Evolutionary conservation across 1,140 invertebrate genomes (phyloP).

Genomic region (Schlechtendalia chinensis): DNA sequence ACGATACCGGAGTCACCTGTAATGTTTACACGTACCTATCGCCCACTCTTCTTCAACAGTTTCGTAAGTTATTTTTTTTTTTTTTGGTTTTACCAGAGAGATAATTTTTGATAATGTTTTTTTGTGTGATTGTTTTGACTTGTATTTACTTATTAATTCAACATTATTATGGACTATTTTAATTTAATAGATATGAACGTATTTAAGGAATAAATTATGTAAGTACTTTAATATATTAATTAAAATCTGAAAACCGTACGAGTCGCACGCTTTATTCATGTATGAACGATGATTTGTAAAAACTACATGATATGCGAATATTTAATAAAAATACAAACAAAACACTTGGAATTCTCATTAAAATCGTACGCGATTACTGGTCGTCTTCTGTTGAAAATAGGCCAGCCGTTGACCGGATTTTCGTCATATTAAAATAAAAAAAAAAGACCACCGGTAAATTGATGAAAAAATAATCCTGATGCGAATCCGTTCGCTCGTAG

Average conservation of each 20-base stretch:
- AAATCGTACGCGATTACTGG: no score
- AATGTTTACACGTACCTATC: no score
- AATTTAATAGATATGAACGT: conserved; percentile 1
- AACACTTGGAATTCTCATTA: background rate
- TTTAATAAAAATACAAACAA: conserved; percentile 13
- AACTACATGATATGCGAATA: conserved; percentile 2
- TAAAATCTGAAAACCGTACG: conserved; percentile 4
- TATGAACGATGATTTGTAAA: background rate
- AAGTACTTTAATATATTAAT: background rate
- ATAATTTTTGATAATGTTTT: background rate
- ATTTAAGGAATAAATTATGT: background rate
- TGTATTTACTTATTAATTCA: background rate
- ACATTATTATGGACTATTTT: background rate
- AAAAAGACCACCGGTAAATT: no score
- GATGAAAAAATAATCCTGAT: no score
- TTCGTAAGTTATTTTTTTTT: conserved; percentile 17
- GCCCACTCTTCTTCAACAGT: background rate
- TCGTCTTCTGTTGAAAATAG: no score
- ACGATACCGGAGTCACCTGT: no score
- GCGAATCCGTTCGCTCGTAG: no score
- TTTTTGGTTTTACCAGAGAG: conserved; percentile 22
- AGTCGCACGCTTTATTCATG: background rate
- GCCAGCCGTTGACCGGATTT: no score
- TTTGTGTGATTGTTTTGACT: conserved; percentile 27
- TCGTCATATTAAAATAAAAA: no score